A percentile compares a stretch with the other conserved stretches of the same genome.
Evolutionary conservation across 2,797 vertebrate species (phyloP).

Genomic region (Peromyscus aztecus): DNA sequence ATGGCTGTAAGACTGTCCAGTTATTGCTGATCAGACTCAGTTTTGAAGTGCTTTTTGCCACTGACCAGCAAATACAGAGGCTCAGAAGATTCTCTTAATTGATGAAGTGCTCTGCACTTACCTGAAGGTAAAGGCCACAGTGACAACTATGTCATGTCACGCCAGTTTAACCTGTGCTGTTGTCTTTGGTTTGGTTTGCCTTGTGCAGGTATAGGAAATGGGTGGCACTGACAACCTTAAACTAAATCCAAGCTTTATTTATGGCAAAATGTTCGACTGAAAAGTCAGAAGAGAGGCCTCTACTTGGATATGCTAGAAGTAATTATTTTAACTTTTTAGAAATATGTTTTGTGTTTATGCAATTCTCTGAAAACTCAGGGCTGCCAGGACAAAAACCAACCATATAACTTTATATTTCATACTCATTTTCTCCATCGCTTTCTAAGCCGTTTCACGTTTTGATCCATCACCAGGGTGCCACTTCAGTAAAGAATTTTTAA

Average conservation of each 20-base stretch:
- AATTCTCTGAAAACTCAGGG: slow-evolving; percentile 72
- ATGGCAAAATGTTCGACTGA: slow-evolving; percentile 79
- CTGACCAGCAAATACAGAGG: not conserved
- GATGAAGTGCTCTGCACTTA: slow-evolving; percentile 73
- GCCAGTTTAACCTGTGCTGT: slow-evolving; percentile 73
- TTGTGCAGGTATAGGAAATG: slow-evolving; percentile 67
- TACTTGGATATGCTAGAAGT: slow-evolving; percentile 74
- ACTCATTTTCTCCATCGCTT: not conserved
- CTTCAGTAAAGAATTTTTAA: slow-evolving; percentile 24
- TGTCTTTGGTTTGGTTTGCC: slow-evolving; percentile 86
- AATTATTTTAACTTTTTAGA: slow-evolving; percentile 64
- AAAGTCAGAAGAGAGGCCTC: slow-evolving; percentile 77
- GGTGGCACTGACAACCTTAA: slow-evolving; percentile 74
- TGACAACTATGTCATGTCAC: slow-evolving; percentile 77
- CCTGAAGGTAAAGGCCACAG: slow-evolving; percentile 85
- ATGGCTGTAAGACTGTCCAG: not conserved
- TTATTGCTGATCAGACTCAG: slow-evolving; percentile 41
- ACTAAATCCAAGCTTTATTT: slow-evolving; percentile 78
- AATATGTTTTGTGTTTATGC: slow-evolving; percentile 81
- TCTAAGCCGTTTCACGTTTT: slow-evolving; percentile 40
- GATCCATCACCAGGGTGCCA: not conserved
- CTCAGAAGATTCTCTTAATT: slow-evolving; percentile 73
- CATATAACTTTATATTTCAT: slow-evolving; percentile 17
- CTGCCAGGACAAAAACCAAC: slow-evolving; percentile 34
- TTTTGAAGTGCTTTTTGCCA: slow-evolving; percentile 32